Percentiles rank a stretch among this genome's conserved stretches.
phyloP scores from a whole-genome alignment of 2,888 invertebrate species.

The Lycia hirtaria region DNA sequence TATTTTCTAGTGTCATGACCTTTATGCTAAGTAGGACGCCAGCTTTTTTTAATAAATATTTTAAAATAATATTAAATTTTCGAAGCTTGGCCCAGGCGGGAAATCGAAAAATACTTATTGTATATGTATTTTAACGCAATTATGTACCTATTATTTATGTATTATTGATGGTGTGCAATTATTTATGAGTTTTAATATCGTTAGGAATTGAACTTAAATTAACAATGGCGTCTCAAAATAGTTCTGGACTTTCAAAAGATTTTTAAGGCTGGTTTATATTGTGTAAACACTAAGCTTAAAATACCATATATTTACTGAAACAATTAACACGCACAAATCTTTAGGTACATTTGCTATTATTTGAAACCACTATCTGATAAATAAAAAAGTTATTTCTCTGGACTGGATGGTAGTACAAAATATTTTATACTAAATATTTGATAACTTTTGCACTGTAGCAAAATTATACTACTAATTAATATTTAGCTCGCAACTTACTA shows the following conservation, averaged over 20 bases:
- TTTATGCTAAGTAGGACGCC: constrained; percentile 37
- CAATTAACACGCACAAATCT: not conserved
- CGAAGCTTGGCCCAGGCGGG: constrained; percentile 33
- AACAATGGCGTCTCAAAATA: constrained; percentile 2
- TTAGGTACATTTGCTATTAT: constrained; percentile 2
- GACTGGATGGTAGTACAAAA: constrained; percentile 13
- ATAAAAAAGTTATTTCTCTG: constrained; percentile 16
- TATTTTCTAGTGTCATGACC: constrained; percentile 32
- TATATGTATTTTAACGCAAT: not conserved
- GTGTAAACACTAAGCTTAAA: not conserved
- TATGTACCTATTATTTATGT: not conserved
- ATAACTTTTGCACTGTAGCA: constrained; percentile 20
- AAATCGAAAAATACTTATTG: constrained; percentile 16
- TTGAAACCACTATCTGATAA: not conserved
- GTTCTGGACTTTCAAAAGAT: constrained; percentile 12
- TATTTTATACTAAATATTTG: not conserved
- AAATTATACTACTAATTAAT: constrained; percentile 18
- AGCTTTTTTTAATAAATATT: constrained; percentile 39
- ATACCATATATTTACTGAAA: not conserved
- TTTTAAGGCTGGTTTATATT: not conserved
- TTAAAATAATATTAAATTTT: constrained; percentile 36
- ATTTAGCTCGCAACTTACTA: constrained; percentile 42
- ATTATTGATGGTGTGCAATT: not conserved
- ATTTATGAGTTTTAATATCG: not conserved
- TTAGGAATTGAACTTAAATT: not conserved